Conservation (phyloP, 2,797 vertebrate genomes). For the Enteromius afrohamiltoni region DNA sequence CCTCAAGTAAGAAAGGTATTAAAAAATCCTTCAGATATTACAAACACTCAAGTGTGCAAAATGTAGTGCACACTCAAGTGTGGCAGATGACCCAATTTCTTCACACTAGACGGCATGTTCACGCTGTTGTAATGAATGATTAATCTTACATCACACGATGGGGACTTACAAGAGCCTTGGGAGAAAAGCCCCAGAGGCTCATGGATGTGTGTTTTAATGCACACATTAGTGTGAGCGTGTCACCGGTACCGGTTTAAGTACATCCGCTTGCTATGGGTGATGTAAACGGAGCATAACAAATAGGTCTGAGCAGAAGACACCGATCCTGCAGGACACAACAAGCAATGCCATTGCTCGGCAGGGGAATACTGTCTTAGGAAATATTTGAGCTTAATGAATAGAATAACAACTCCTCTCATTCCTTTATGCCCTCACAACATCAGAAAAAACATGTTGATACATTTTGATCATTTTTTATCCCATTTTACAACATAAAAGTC, state of each 20-base stretch:
- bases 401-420: not conserved
- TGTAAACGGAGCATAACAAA: slow-evolving; percentile 26
- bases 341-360: not conserved
- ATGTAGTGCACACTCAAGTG: slow-evolving; percentile 68
- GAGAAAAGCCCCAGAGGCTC: slow-evolving; percentile 3
- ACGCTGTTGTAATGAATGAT: slow-evolving; percentile 77
- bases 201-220: slow-evolving; percentile 10
- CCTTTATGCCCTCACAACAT: not conserved
- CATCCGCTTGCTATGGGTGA: not conserved
- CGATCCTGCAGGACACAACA: not conserved
- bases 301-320: slow-evolving; percentile 2
- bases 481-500: not conserved
- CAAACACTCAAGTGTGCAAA: slow-evolving; percentile 69
- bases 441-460: not conserved
- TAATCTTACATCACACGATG: slow-evolving; percentile 76
- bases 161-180: slow-evolving; percentile 54
- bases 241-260: not conserved
- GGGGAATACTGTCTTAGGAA: not conserved
- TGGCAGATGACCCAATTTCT: slow-evolving; percentile 79
- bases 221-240: not conserved
- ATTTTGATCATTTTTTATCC: too few relatives aligned
- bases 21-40: slow-evolving; percentile 60
- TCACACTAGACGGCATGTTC: slow-evolving; percentile 71
- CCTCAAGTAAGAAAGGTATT: slow-evolving; percentile 25
- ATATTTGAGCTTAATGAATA: not conserved